A percentile compares a stretch with the other conserved stretches of the same genome.
phyloP scores from a whole-genome alignment of 2,113 vertebrate genomes.

The Cavia aperea region DNA sequence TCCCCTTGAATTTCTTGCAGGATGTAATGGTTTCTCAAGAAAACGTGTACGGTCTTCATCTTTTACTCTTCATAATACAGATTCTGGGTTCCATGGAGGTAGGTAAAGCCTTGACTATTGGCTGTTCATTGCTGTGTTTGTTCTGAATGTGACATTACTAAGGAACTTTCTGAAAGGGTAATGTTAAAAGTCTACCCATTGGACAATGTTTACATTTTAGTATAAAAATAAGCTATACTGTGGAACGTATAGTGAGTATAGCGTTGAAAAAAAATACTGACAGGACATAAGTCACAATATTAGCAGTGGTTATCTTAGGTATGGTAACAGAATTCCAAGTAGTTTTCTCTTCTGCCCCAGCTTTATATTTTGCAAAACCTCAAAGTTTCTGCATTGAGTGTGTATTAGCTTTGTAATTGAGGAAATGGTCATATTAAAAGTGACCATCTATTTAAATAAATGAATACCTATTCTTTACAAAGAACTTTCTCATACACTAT shows the following conservation, averaged over 20 bases:
- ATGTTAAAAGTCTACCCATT: not conserved
- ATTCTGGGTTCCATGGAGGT: slow-evolving; percentile 53
- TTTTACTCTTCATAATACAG: slow-evolving; percentile 71
- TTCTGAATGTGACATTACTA: slow-evolving; percentile 10
- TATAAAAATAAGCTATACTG: not conserved
- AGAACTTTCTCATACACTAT: not conserved
- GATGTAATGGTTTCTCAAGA: slow-evolving; percentile 66
- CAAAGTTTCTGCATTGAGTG: not conserved
- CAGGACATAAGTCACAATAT: not conserved
- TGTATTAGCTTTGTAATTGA: not conserved
- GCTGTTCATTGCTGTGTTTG: not conserved
- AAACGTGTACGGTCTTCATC: slow-evolving; percentile 77
- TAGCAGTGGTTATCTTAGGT: not conserved
- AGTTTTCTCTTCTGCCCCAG: not conserved
- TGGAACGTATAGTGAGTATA: not conserved
- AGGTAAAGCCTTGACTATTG: slow-evolving; percentile 58
- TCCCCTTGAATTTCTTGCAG: slow-evolving; percentile 66
- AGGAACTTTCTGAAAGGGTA: slow-evolving; percentile 2
- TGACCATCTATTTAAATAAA: not conserved
- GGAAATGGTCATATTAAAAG: not conserved
- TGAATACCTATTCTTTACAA: not conserved
- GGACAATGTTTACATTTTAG: not conserved
- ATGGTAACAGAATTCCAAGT: not conserved
- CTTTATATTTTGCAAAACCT: not conserved
- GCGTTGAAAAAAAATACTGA: not conserved